Evolutionary conservation across 2,113 vertebrate species (phyloP), one percentile per base, ranked within the genome.

Genomic region (Ranitomeya variabilis): DNA sequence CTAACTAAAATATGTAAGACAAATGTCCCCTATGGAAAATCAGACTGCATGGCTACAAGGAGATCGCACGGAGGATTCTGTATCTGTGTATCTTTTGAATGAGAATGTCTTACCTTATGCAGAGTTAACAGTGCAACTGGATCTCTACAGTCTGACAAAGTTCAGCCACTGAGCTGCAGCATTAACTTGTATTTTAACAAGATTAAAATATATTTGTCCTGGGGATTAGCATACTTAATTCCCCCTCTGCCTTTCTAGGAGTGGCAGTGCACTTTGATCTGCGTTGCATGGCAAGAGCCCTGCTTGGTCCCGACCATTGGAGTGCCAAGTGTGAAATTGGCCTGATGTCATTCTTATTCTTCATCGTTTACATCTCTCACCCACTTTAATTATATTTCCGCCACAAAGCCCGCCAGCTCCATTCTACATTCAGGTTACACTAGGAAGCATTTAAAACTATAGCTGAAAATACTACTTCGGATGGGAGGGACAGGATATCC

Each of bases 121-220:
- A 95, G 92, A 93, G 94, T 95, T 95, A 62, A 96, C 96, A 96
- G 93, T 95, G 94, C 96, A 97, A 97, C 95, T 96, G 95, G 94
- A 95, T 96, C 95, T 96, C 95, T 96, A 94, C 95, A 94, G 94
- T 94, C 96, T 94, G 94, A 95, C 96, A 96, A 97, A 97, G 97
- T 98, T 97, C 96, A 97, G 96, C 95, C 96, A 95, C 94, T 96
- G 96, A 97, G 96, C 96, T 96, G 96, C 95, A 90, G 97, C 97
- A 97, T 99, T 99, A 99, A 99, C 97, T 98, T 99, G 97, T 99
- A 98, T 99, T 98, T 97, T 99, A 99, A 99, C 97, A 97, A 99
- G 98, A 99, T 99, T 99, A 99, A 97, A 99, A 98, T 98, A 97
- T 98, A 98, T 99, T 99, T 97, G 97, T 97, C 97, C 97, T 96